A percentile compares a stretch with the other conserved stretches of the same genome.
Conservation (phyloP, 2,113 vertebrate species). For the Myocastor coypus region DNA sequence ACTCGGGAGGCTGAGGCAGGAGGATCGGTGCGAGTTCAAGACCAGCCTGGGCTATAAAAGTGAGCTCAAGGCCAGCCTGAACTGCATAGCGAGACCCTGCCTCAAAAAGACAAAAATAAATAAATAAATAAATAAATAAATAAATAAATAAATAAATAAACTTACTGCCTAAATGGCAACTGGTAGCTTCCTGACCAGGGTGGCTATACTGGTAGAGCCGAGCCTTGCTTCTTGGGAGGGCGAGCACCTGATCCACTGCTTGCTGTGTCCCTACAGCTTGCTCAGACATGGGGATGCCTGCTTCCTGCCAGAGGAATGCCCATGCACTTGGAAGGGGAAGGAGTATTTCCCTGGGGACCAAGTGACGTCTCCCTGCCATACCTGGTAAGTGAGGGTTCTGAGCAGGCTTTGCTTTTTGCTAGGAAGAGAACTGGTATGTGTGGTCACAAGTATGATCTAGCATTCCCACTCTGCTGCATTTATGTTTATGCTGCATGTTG, state of each 20-base stretch:
- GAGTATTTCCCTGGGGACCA: constrained; percentile 96
- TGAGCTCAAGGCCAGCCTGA: no score
- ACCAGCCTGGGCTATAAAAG: no score
- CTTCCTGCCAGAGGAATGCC: constrained; percentile 92
- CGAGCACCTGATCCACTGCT: constrained; percentile 18
- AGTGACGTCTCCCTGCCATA: constrained; percentile 94
- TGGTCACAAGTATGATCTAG: not conserved
- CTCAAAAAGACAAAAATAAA: no score
- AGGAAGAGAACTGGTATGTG: no score
- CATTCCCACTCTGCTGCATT: not conserved
- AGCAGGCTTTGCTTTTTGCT: not conserved
- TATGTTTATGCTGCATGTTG: not conserved
- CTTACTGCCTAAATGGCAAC: not conserved
- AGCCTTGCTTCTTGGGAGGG: not conserved
- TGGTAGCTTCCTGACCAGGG: not conserved
- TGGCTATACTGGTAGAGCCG: not conserved
- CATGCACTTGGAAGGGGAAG: constrained; percentile 97
- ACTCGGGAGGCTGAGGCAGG: no score
- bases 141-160: no score
- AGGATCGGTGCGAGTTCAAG: no score
- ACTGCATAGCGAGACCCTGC: no score
- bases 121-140: no score
- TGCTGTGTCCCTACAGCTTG: constrained; percentile 85
- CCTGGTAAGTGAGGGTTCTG: constrained; percentile 89
- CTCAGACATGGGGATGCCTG: constrained; percentile 95